Conservation (phyloP, 1,140 invertebrate species). For the Lutraria rhynchaena region DNA sequence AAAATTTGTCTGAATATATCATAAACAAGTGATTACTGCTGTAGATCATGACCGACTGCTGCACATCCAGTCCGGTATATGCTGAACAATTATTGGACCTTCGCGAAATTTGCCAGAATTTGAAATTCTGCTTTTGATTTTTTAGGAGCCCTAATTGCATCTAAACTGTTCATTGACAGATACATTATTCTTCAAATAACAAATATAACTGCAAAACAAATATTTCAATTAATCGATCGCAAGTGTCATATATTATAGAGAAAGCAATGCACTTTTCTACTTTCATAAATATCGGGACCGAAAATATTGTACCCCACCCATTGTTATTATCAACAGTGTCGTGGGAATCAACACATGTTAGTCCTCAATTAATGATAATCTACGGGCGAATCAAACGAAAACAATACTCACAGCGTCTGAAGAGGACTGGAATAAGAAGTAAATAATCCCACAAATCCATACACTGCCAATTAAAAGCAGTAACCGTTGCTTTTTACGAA, state of each 20-base stretch:
- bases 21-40: too few species aligned
- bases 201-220: too few species aligned
- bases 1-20: too few species aligned
- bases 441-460: slow-evolving; percentile 52
- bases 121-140: too few species aligned
- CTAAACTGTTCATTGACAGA: too few species aligned
- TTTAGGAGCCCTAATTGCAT: too few species aligned
- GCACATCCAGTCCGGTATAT: too few species aligned
- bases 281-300: not conserved
- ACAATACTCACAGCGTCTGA: slow-evolving; percentile 20
- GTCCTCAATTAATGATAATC: not conserved
- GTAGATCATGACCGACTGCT: too few species aligned
- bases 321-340: not conserved
- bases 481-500: slow-evolving; percentile 51
- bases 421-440: slow-evolving; percentile 43
- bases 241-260: not conserved
- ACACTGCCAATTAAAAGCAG: slow-evolving; percentile 47
- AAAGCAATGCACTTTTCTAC: not conserved
- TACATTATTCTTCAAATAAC: too few species aligned
- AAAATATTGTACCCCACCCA: slow-evolving; percentile 15
- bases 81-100: too few species aligned
- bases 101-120: too few species aligned
- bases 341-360: slow-evolving; percentile 44
- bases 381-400: not conserved
- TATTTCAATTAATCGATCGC: not conserved